phyloP scores from a whole-genome alignment of 2,888 invertebrate species.

The Muschampia plurimacula region DNA sequence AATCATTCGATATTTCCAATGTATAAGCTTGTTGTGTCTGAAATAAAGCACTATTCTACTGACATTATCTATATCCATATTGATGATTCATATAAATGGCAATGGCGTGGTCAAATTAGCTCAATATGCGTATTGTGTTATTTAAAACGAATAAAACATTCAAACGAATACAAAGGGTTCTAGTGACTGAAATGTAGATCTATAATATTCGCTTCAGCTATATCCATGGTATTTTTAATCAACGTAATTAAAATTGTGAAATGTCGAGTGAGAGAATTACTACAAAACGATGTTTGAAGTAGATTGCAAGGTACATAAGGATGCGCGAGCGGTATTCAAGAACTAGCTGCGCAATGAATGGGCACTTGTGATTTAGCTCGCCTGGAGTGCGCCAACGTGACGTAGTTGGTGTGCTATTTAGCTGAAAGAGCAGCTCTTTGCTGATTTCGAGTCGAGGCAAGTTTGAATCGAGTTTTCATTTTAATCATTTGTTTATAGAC shows the following conservation, averaged over 20 bases:
- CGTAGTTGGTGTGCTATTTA: conserved; percentile 35
- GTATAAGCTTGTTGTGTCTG: conserved; percentile 10
- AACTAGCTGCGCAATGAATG: conserved; percentile 36
- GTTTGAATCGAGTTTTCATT: conserved; percentile 39
- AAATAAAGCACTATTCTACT: conserved; percentile 16
- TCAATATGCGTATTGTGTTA: conserved; percentile 15
- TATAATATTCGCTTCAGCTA: conserved; percentile 28
- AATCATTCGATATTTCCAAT: conserved; percentile 16
- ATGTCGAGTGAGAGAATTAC: conserved; percentile 34
- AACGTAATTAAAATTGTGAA: conserved; percentile 39
- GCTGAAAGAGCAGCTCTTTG: conserved; percentile 36
- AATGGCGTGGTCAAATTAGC: conserved; percentile 22
- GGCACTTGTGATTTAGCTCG: conserved; percentile 26
- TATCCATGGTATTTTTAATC: conserved; percentile 40
- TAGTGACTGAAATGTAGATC: conserved; percentile 20
- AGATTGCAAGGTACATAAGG: conserved; percentile 29
- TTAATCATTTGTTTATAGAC: conserved; percentile 34
- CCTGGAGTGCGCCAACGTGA: conserved; percentile 24
- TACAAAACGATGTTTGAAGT: conserved; percentile 36
- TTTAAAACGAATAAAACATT: conserved; percentile 24
- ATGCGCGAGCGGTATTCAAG: conserved; percentile 23
- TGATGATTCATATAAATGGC: conserved; percentile 6
- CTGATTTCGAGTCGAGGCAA: conserved; percentile 36
- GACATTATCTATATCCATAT: not conserved
- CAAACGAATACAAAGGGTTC: conserved; percentile 35